Evolutionary conservation across 2,113 vertebrate species (phyloP).

Genomic region (Strix aluco): DNA sequence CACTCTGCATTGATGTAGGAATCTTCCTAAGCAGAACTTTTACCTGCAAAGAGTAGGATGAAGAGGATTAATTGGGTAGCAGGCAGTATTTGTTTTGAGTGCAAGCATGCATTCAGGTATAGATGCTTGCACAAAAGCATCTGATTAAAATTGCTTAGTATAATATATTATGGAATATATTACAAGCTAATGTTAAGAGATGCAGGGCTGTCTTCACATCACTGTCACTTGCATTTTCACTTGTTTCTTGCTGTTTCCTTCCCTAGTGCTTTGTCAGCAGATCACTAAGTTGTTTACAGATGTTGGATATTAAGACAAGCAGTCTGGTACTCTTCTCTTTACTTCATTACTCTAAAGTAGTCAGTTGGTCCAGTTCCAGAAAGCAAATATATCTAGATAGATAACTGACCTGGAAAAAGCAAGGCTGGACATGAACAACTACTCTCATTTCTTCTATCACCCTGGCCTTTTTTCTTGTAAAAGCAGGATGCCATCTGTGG

Average conservation of each 20-base stretch:
- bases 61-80: neutral
- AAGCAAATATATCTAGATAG: neutral
- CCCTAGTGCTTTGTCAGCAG: slow-evolving; percentile 10
- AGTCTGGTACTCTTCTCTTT: neutral
- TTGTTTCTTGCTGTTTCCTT: neutral
- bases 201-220: neutral
- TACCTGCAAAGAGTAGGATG: neutral
- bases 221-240: neutral
- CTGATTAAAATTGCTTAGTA: neutral
- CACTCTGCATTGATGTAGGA: neutral
- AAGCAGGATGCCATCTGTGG: neutral
- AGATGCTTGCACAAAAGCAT: neutral
- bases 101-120: neutral
- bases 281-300: slow-evolving; percentile 6
- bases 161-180: neutral
- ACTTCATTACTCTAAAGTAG: slow-evolving; percentile 17
- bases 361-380: neutral
- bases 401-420: neutral
- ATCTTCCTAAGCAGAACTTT: neutral
- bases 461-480: neutral
- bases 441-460: neutral
- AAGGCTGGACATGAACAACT: neutral
- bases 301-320: neutral
- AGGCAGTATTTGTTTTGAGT: neutral
- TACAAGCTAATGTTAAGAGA: neutral